Base-by-base conservation (phyloP, 2,797 vertebrate genomes). In the Melanotaenia boesemani region DNA sequence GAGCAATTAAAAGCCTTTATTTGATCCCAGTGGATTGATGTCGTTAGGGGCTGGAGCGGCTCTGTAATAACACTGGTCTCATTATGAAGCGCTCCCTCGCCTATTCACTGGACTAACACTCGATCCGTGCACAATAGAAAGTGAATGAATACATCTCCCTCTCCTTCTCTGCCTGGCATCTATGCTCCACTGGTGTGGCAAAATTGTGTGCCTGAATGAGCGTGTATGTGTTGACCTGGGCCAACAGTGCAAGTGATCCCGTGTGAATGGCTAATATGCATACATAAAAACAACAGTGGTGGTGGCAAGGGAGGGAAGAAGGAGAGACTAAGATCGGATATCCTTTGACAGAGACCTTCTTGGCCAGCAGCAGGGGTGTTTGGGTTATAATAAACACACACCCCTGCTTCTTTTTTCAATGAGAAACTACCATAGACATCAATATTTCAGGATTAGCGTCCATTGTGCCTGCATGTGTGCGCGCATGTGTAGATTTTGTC, bases 1-100 rank as follows among this genome's bases (percentile, higher is more conserved):
- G 92, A 87, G 87, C 93, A 95, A 95, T 95, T 94, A 94, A 95
- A 93, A 92, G 90, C 71, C 91, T 93, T 93, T 92, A 92, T 93
- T 84, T 89, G 91, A 94, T 93, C 91, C 89, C 80, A 37, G 81
- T 84, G 92, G 92, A 91, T 84, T 90, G 92, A 93, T 92, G 93
- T 93, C 88, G 86, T 92, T 83, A 84, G 90, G 85, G 92, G 85
- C 77, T 77, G 86, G 71, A 85, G 77, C 79, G 12, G 86, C 89
- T 88, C 88, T 89, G 89, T 91, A 93, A 92, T 92, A 93, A 94
- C 86, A 91, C 92, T 85, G 86, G 85, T 79, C 92, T 94, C 90
- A 91, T 94, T 94, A 92, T 87, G 74, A 90, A 86, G 89, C 67
- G 61, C 76, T 87, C 91, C 85, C 83, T 70, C 39, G 84, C 86